Evolutionary conservation across 2,113 vertebrate species (phyloP), one percentile per base, ranked within the genome.

Genomic region (Myrmophylax atrothorax): DNA sequence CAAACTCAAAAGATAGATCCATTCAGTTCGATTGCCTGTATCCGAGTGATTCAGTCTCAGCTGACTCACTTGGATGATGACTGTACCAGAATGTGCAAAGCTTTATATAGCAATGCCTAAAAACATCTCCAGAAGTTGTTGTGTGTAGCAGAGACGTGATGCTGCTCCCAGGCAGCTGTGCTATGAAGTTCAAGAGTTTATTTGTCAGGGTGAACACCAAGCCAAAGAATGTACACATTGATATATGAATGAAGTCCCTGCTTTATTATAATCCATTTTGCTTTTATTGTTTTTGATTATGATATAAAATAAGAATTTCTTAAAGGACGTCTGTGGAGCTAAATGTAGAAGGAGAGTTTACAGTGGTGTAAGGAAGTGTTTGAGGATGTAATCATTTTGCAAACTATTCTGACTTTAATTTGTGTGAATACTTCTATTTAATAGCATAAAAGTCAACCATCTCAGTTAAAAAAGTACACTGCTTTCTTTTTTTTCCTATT

Each of bases 41-140:
- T 62, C 81, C 55, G 89, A 16, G 47, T 97, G 96, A 95, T 66
- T 97, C 95, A 95, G 79, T 53, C 85, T 88, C 88, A 93, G 86
- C 92, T 96, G 96, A 96, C 85, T 96, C 93, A 94, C 52, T 94
- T 33, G 76, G 62, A 9, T 49, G 53, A 67, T 90, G 90, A 75
- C 88, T 72, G 26, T 40, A 44, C 90, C 68, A 81, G 76, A 95
- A 68, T 70, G 72, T 67, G 93, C 76, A 80, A 63, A 78, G 56
- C 92, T 96, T 92, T 95, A 92, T 96, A 87, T 95, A 96, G 90
- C 83, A 96, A 29, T 0, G n/a, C 93, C 90, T 93, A 15, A 90
- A 93, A 96, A 26, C 72, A 75, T 94, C 83, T 95, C 79, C 79
- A 93, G 52, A 80, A 87, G 73, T 53, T 79, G 60, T 58, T 92